Evolutionary conservation across 1,140 invertebrate species (phyloP).

Genomic region (Callitettix versicolor): DNA sequence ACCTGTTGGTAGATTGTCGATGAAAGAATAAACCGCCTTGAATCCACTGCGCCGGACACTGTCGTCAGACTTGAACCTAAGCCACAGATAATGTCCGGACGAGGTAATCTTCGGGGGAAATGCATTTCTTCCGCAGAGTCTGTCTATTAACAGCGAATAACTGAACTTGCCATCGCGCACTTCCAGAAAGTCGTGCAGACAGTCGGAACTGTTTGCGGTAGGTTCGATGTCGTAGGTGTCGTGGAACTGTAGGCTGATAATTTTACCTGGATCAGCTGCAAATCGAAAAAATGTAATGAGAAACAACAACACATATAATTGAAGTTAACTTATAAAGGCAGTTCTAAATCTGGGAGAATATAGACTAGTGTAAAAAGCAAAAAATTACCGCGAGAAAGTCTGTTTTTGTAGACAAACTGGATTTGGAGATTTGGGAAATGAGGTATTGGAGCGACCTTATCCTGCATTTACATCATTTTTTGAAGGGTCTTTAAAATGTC

Average conservation of each 20-base stretch:
- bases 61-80: slow-evolving; percentile 72
- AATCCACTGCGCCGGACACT: slow-evolving; percentile 74
- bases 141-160: slow-evolving; percentile 52
- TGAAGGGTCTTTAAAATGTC: too few relatives aligned
- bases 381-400: too few relatives aligned
- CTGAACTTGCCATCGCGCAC: slow-evolving; percentile 74
- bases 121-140: slow-evolving; percentile 52
- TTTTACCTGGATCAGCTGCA: slow-evolving; percentile 60
- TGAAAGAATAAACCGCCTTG: slow-evolving; percentile 58
- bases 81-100: slow-evolving; percentile 64
- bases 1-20: slow-evolving; percentile 35
- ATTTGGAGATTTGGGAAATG: too few relatives aligned
- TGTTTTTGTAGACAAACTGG: too few relatives aligned
- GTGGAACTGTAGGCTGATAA: slow-evolving; percentile 67
- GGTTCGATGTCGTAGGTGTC: slow-evolving; percentile 65
- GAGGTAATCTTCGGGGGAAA: slow-evolving; percentile 69
- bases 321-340: too few relatives aligned
- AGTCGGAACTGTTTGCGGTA: slow-evolving; percentile 37
- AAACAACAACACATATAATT: too few relatives aligned
- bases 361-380: too few relatives aligned
- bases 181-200: slow-evolving; percentile 73
- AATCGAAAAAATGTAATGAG: slow-evolving; percentile 27
- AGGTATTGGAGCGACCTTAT: too few relatives aligned
- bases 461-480: too few relatives aligned
- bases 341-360: too few relatives aligned